Percentiles rank a stretch among this genome's conserved stretches.
phyloP scores from a whole-genome alignment of 2,797 vertebrate species.

The Dallia pectoralis region DNA sequence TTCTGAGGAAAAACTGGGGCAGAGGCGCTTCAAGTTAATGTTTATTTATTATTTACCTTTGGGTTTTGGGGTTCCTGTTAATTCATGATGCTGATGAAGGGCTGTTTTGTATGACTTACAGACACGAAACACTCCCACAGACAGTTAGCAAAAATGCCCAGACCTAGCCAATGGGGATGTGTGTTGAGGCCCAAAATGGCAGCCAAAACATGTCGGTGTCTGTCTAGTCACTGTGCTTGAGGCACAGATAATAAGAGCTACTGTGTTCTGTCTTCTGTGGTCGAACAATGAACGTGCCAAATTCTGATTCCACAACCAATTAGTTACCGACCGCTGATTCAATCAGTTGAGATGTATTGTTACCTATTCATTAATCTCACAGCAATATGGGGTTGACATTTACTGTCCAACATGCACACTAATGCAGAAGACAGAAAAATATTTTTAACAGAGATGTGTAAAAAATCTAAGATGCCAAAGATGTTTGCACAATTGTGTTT shows the following conservation, averaged over 20 bases:
- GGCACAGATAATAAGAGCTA: slow-evolving; percentile 55
- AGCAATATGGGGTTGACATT: background rate
- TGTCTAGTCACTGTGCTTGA: slow-evolving; percentile 53
- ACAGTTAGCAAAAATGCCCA: background rate
- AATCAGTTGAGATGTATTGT: background rate
- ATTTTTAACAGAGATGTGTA: background rate
- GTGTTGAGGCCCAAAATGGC: background rate
- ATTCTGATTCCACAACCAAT: background rate
- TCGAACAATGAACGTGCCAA: slow-evolving; percentile 17
- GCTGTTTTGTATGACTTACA: background rate
- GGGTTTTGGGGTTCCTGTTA: background rate
- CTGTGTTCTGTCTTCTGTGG: slow-evolving; percentile 43
- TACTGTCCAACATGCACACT: too few relatives aligned
- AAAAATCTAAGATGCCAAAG: too few relatives aligned
- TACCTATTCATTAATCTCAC: background rate
- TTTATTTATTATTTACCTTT: background rate
- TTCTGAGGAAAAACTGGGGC: background rate
- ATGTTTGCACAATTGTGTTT: background rate
- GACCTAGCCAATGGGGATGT: background rate
- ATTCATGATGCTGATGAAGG: background rate
- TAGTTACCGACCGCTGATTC: background rate
- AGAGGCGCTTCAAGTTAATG: background rate
- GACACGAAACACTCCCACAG: background rate
- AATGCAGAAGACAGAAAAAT: too few relatives aligned
- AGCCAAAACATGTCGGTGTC: background rate